Percentiles rank a stretch among this genome's conserved stretches.
phyloP scores from a whole-genome alignment of 2,888 invertebrate genomes.

The Acrobasis suavella region DNA sequence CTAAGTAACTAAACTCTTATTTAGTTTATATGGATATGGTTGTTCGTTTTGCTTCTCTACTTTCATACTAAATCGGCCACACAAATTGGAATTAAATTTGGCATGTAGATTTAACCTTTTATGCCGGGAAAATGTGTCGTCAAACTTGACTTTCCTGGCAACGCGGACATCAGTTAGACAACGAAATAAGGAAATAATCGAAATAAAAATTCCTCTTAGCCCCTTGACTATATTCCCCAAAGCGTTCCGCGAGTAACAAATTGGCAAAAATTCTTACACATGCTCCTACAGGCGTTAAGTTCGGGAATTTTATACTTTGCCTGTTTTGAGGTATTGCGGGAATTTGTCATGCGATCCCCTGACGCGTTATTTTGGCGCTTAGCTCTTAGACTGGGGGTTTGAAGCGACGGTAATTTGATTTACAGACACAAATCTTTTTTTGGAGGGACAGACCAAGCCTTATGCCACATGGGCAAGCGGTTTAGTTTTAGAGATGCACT shows the following conservation, averaged over 20 bases:
- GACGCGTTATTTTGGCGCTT: conserved; percentile 27
- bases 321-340: conserved; percentile 49
- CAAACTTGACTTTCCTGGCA: too few relatives aligned
- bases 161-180: too few relatives aligned
- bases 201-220: neutral
- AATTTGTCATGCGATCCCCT: conserved; percentile 37
- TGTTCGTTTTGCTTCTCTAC: too few relatives aligned
- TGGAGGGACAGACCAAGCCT: too few relatives aligned
- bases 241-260: conserved; percentile 49
- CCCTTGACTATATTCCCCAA: conserved; percentile 24
- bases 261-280: conserved; percentile 67
- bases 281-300: conserved; percentile 45
- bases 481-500: too few relatives aligned
- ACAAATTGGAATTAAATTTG: too few relatives aligned
- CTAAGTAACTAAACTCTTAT: too few relatives aligned
- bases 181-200: neutral
- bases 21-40: too few relatives aligned
- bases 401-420: conserved; percentile 23
- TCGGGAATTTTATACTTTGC: conserved; percentile 46
- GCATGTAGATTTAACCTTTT: too few relatives aligned
- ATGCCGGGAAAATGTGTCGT: too few relatives aligned
- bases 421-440: neutral
- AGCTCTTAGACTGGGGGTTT: conserved; percentile 9
- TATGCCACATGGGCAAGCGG: too few relatives aligned
- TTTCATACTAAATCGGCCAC: too few relatives aligned